A percentile compares a stretch with the other conserved stretches of the same genome.
Evolutionary conservation across 2,888 invertebrate genomes (phyloP).

Genomic region (Colletes collaris): DNA sequence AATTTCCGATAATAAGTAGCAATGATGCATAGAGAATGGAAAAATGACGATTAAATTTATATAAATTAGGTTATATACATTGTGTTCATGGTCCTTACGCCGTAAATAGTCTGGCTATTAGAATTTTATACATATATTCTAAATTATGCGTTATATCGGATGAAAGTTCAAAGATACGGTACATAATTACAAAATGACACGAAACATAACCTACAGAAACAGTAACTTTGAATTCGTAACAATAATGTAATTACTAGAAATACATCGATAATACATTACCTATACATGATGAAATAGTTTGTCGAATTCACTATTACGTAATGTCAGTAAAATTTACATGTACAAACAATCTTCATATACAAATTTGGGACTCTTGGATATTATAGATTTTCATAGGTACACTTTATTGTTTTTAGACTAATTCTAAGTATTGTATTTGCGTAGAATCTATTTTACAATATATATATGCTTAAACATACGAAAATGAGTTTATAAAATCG

Average conservation of each 20-base stretch:
- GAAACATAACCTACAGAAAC: constrained; percentile 40
- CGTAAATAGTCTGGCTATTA: background rate
- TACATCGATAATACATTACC: constrained; percentile 39
- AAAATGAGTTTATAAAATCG: constrained; percentile 3
- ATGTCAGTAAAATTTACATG: constrained; percentile 20
- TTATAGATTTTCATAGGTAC: constrained; percentile 18
- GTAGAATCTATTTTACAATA: background rate
- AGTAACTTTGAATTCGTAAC: background rate
- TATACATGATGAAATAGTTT: constrained; percentile 45
- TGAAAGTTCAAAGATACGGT: background rate
- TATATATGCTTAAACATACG: background rate
- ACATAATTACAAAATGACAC: background rate
- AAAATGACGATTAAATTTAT: background rate
- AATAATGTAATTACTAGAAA: constrained; percentile 49
- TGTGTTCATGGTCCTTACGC: background rate
- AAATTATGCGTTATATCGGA: too few relatives aligned
- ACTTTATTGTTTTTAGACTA: constrained; percentile 23
- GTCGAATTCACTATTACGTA: constrained; percentile 1
- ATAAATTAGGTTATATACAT: constrained; percentile 22
- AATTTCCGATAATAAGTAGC: background rate
- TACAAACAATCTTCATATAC: constrained; percentile 4
- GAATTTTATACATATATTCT: background rate
- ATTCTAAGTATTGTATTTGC: constrained; percentile 5
- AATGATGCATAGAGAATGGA: background rate
- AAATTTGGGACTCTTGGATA: background rate